These are phyloP conservation scores for Capitella teleta DNA, from an alignment of 1,140 invertebrate species.

Conservation along the genomic window DNA sequence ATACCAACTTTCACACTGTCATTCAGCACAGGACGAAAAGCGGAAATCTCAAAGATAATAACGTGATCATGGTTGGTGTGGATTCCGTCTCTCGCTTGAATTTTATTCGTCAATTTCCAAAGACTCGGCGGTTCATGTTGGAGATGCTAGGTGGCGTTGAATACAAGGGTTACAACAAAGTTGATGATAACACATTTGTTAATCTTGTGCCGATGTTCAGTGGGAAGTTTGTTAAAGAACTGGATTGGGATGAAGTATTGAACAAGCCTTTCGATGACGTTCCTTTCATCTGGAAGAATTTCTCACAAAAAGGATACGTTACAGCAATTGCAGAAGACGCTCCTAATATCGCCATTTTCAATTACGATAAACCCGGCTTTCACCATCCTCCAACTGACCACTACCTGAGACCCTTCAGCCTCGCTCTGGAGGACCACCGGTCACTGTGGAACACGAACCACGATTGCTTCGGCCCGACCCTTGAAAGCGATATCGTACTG, in stretches of 20 bases:
- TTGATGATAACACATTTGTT: constrained; percentile 39
- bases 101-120: constrained; percentile 68
- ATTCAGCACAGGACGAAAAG: constrained; percentile 31
- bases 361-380: constrained; percentile 43
- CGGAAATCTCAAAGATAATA: constrained; percentile 32
- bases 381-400: constrained; percentile 41
- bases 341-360: constrained; percentile 43
- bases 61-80: constrained; percentile 68
- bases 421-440: constrained; percentile 28
- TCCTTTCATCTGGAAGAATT: constrained; percentile 47
- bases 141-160: constrained; percentile 27
- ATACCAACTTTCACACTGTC: constrained; percentile 42
- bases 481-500: constrained; percentile 32
- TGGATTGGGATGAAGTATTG: constrained; percentile 29
- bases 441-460: constrained; percentile 28
- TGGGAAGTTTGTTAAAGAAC: constrained; percentile 33
- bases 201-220: constrained; percentile 38
- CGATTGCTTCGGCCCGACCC: constrained; percentile 24
- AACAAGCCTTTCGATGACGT: constrained; percentile 37
- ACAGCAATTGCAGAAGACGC: constrained; percentile 46
- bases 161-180: constrained; percentile 36
- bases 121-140: constrained; percentile 51
- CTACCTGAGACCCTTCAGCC: constrained; percentile 39
- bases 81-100: constrained; percentile 77
- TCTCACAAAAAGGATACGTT: constrained; percentile 37